A percentile compares a stretch with the other conserved stretches of the same genome.
Evolutionary conservation across 2,113 vertebrate species (phyloP).

Genomic region (Caranx ignobilis): DNA sequence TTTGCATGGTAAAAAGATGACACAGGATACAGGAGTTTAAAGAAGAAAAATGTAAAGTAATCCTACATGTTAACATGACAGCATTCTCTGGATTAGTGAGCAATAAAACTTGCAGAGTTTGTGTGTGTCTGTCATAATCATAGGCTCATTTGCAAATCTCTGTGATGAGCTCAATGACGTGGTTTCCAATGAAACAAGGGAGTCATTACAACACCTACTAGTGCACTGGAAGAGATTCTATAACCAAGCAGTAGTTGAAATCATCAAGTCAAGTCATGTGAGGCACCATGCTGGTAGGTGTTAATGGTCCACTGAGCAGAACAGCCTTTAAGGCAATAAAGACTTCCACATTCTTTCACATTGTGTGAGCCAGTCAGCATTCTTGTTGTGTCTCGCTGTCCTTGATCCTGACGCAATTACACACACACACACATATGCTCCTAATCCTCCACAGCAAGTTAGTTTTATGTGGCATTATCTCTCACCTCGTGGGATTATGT

Average conservation of each 20-base stretch:
- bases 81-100: slow-evolving; percentile 15
- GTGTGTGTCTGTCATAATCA: not conserved
- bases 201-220: slow-evolving; percentile 11
- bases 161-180: not conserved
- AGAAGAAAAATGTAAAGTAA: slow-evolving; percentile 11
- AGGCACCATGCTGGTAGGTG: not conserved
- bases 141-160: slow-evolving; percentile 15
- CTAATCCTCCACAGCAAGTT: slow-evolving; percentile 9
- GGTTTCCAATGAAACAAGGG: not conserved
- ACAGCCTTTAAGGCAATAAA: not conserved
- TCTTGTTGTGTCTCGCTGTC: not conserved
- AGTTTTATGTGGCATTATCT: not conserved
- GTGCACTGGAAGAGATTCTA: not conserved
- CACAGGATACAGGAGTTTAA: not conserved
- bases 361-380: not conserved
- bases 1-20: not conserved
- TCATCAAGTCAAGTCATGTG: slow-evolving; percentile 36
- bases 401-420: not conserved
- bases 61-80: slow-evolving; percentile 15
- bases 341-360: not conserved
- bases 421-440: not conserved
- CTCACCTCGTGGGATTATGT: not conserved
- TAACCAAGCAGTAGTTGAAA: slow-evolving; percentile 6
- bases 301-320: slow-evolving; percentile 6
- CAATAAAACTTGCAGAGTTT: slow-evolving; percentile 12